These are phyloP conservation scores for Cryptoblepharus egeriae DNA, from an alignment of 2,797 vertebrate genomes.

Conservation along the genomic window DNA sequence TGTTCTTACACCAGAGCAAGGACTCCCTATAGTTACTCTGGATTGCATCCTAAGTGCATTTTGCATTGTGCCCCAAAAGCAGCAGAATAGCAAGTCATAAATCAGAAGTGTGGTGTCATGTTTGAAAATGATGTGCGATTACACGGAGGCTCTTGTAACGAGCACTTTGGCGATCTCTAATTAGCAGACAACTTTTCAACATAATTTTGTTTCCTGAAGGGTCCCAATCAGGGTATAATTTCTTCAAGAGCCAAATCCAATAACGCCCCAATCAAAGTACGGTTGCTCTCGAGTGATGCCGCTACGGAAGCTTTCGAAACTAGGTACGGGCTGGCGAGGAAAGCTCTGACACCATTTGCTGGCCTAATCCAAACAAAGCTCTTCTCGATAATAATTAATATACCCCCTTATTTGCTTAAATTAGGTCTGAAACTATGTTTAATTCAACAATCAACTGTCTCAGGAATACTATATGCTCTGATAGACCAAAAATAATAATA, in stretches of 20 bases:
- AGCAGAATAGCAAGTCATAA: neutral
- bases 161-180: neutral
- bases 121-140: neutral
- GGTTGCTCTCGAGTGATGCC: neutral
- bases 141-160: neutral
- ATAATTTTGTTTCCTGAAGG: constrained; percentile 25
- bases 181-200: constrained; percentile 14
- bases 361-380: neutral
- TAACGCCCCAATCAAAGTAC: constrained; percentile 7
- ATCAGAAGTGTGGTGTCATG: neutral
- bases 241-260: neutral
- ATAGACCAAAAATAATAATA: neutral
- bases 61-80: neutral
- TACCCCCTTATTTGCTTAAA: neutral
- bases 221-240: constrained; percentile 28
- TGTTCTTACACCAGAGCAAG: too few relatives aligned
- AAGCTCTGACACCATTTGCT: neutral
- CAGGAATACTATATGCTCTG: neutral
- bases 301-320: neutral
- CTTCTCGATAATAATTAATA: neutral
- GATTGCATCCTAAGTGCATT: too few relatives aligned
- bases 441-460: neutral
- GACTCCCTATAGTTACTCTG: too few relatives aligned
- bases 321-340: rapidly evolving
- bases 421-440: too few relatives aligned